Base-by-base conservation (phyloP, 2,113 vertebrate genomes). In the Craseonycteris thonglongyai region DNA sequence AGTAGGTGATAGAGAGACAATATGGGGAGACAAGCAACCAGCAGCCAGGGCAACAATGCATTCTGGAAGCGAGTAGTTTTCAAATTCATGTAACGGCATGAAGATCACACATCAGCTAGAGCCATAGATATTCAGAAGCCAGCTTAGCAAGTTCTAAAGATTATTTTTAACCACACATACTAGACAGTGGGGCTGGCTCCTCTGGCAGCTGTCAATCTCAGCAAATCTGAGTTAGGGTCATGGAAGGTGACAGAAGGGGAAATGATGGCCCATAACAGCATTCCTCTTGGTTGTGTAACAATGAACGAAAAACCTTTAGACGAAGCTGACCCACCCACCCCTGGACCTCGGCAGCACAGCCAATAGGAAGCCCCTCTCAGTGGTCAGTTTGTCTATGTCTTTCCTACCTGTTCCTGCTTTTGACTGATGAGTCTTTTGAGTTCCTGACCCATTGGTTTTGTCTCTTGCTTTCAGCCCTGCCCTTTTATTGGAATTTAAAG, bases 131-230 rank as follows among this genome's bases (percentile, higher is more conserved):
- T 68, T 89, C 86, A 97, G 74, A 96, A 89, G 81, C 78, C 61
- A 93, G 58, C 40, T 59, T 95, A 85, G 93, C 89, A 96, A 79
- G 83, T 30, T 68, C 88, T 66, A 84, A 96, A 94, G 95, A 90
- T 96, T 95, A 97, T 96, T 95, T 96, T 97, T 96, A 97, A 95
- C 87, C 88, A 56, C 69, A 87, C 49, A 76, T 45, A 90, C 69
- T 76, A 96, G 95, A 96, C 91, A 96, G 86, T 89, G 49, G 1
- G 91, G 89, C 94, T 96, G 75, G 79, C 69, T 96, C 65, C 80
- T 26, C 94, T 84, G 91, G 92, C 79, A 95, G 74, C 75, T 95
- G 87, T 94, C 89, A 97, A 47, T 96, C 96, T 96, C 90, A 90
- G 75, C 68, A 94, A 91, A 87, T 96, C 75, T 93, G 86, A 96